Evolutionary conservation across 2,113 vertebrate genomes (phyloP).

Genomic region (Cyanoliseus patagonus): DNA sequence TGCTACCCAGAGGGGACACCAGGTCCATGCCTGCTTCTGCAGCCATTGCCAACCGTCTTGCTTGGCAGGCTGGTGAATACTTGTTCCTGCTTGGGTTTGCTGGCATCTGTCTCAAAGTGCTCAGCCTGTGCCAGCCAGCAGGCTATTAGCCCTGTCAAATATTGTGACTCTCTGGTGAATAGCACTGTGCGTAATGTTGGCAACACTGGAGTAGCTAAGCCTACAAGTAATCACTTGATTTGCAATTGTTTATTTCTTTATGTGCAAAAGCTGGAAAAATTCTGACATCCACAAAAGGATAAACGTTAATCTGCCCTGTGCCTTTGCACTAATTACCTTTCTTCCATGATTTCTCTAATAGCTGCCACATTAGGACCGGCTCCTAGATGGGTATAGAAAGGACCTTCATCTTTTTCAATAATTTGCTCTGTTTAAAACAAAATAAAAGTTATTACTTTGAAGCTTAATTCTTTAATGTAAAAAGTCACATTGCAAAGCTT

Average conservation of each 20-base stretch:
- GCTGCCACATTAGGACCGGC: conserved; percentile 90
- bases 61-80: conserved; percentile 57
- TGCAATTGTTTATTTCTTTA: conserved; percentile 74
- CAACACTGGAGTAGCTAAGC: conserved; percentile 63
- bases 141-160: conserved; percentile 75
- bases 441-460: conserved; percentile 75
- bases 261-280: conserved; percentile 72
- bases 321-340: conserved; percentile 86
- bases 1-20: neutral
- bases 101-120: conserved; percentile 56
- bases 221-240: conserved; percentile 73
- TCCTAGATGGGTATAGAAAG: conserved; percentile 98
- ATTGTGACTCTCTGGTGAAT: conserved; percentile 74
- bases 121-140: conserved; percentile 68
- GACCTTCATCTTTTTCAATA: conserved; percentile 98
- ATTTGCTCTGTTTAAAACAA: conserved; percentile 93
- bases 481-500: conserved; percentile 70
- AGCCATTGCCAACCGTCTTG: conserved; percentile 2
- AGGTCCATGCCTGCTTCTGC: conserved; percentile 6
- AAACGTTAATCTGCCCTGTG: conserved; percentile 74
- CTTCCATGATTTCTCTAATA: conserved; percentile 94
- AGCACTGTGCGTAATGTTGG: conserved; percentile 65
- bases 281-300: conserved; percentile 75
- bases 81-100: conserved; percentile 58
- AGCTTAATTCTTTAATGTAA: conserved; percentile 65